Evolutionary conservation across 2,888 invertebrate species (phyloP), one percentile per base, ranked within the genome.

Genomic region (Oscheius sp.): DNA sequence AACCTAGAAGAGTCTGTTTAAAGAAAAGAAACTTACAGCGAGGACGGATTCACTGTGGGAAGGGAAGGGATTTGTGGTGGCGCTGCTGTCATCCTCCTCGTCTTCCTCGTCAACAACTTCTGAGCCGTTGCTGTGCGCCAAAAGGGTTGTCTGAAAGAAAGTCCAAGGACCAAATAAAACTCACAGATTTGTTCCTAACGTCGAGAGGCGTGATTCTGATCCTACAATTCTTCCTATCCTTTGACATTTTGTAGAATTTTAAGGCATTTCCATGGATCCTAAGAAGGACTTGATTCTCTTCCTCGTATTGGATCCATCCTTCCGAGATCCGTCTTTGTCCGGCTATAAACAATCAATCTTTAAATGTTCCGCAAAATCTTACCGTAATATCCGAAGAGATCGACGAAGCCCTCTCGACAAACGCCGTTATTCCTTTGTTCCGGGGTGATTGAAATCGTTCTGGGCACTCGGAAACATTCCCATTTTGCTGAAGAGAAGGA

Each of bases 151-250:
- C 61, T 61, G 20, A 45, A 64, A 20, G n/a, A 12, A 17, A 45
- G 2, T 2, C n/a, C 20, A 46, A 29, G 20, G 29, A 63, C 29
- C 15, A 25, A 58, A 25, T 23, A 23, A 27, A 31, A 70, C 79
- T 67, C 23, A 83, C 84, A 69, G 71, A 50, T 65, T 71, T 73
- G 53, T 79, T 78, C 17, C 86, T 57, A 39, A 86, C 75, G 70
- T 86, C 86, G 50, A 85, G 46, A 8, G 86, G 83, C n/a, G 80
- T 78, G 64, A 83, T 70, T 58, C 77, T 79, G 46, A 86, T 71
- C 2, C 81, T 74, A 67, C 84, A 84, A 52, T 78, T 71, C 37
- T 77, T 74, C 10, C 80, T 66, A n/a, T 76, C 74, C 48, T 83
- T 75, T 4, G 71, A 33, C 15, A 80, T 74, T 58, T 85, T 85